Percentiles rank a stretch among this genome's conserved stretches.
Conservation (phyloP, 2,113 vertebrate genomes). For the Mirza zaza region DNA sequence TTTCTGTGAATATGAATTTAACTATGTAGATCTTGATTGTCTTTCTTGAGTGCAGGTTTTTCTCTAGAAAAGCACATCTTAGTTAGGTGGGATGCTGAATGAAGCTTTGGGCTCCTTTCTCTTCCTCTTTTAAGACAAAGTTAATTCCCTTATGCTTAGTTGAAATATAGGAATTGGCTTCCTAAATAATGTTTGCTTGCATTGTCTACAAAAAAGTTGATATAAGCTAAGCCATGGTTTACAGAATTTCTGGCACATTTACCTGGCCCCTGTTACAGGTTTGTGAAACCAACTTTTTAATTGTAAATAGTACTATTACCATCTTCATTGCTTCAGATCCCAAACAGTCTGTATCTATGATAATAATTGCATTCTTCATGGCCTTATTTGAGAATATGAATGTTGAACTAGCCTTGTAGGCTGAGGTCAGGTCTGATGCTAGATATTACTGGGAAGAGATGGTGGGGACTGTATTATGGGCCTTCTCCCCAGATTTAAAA, state of each 20-base stretch:
- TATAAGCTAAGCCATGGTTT: not conserved
- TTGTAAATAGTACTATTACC: not conserved
- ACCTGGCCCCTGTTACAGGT: not conserved
- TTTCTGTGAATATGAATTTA: constrained; percentile 35
- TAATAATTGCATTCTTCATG: not conserved
- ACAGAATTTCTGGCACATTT: not conserved
- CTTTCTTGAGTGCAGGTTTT: not conserved
- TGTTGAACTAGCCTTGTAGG: not conserved
- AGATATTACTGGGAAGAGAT: not conserved
- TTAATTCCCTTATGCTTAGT: not conserved
- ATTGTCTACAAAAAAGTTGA: not conserved
- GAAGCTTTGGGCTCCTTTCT: not conserved
- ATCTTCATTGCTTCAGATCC: not conserved
- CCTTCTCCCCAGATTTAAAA: not conserved
- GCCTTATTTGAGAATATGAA: not conserved
- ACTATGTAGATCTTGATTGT: not conserved
- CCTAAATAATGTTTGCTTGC: not conserved
- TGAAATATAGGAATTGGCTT: not conserved
- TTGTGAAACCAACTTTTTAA: not conserved
- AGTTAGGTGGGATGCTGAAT: not conserved
- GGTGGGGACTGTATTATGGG: not conserved
- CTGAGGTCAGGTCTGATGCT: not conserved
- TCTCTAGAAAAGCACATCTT: constrained; percentile 25
- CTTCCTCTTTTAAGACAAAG: not conserved
- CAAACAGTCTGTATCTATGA: not conserved